A percentile compares a stretch with the other conserved stretches of the same genome.
phyloP scores from a whole-genome alignment of 1,140 invertebrate species.

The Bathynomus jamesi region DNA sequence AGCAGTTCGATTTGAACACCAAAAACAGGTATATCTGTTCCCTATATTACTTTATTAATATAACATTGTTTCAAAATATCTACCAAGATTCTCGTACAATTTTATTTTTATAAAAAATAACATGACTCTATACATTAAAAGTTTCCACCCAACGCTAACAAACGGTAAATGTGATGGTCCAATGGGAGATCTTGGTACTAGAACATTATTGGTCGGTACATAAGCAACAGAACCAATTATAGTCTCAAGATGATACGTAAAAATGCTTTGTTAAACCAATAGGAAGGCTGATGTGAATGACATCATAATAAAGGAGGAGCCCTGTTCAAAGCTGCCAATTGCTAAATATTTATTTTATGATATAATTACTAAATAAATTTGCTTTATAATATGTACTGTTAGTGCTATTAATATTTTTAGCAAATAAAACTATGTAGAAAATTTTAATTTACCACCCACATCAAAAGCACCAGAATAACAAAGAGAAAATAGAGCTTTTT shows the following conservation, averaged over 20 bases:
- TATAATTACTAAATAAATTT: not conserved
- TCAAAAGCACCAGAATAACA: not conserved
- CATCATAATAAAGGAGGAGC: not conserved
- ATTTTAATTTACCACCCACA: not conserved
- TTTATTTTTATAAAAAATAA: not conserved
- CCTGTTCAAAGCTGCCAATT: not conserved
- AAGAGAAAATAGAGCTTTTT: not conserved
- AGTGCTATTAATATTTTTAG: not conserved
- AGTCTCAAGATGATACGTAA: not conserved
- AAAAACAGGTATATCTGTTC: no score
- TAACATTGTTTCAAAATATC: no score
- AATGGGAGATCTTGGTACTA: not conserved
- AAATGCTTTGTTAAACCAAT: not conserved
- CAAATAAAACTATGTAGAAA: not conserved
- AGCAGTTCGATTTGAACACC: no score
- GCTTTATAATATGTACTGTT: not conserved
- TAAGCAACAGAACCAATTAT: not conserved
- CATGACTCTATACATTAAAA: not conserved
- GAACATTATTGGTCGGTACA: not conserved
- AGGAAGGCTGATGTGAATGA: not conserved
- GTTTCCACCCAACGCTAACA: not conserved
- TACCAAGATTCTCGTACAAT: no score
- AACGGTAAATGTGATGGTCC: not conserved
- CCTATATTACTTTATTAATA: no score
- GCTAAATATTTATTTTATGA: not conserved